Conservation (phyloP, 2,797 vertebrate genomes). For the Tenualosa thibaudeaui region DNA sequence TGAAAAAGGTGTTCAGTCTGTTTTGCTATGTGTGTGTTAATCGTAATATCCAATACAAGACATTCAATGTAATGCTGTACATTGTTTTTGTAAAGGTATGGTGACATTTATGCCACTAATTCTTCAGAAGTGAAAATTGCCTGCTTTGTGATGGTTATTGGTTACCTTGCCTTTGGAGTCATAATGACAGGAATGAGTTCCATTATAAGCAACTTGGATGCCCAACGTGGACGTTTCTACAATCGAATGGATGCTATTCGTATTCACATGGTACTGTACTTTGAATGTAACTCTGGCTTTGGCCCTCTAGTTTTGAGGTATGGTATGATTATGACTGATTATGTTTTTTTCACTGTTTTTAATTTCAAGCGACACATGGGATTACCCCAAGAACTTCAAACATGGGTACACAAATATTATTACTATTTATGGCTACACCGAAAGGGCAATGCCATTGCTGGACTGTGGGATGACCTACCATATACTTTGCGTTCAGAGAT, state of each 20-base stretch:
- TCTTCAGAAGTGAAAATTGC: constrained; percentile 26
- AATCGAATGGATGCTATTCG: constrained; percentile 41
- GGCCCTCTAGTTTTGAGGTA: background rate
- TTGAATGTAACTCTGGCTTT: constrained; percentile 1
- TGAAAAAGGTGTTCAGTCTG: too few relatives aligned
- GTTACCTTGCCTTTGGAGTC: constrained; percentile 39
- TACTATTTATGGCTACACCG: constrained; percentile 42
- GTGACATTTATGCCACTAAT: constrained; percentile 43
- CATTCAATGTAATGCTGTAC: background rate
- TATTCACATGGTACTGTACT: constrained; percentile 40
- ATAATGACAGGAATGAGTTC: constrained; percentile 47
- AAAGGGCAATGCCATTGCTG: constrained; percentile 33
- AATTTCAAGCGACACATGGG: constrained; percentile 39
- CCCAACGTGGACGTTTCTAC: constrained; percentile 45
- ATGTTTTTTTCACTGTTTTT: background rate
- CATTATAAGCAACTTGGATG: constrained; percentile 41
- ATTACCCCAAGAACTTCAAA: constrained; percentile 40
- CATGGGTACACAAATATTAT: constrained; percentile 41
- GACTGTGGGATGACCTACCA: constrained; percentile 44
- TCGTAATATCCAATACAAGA: background rate
- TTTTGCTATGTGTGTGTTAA: background rate
- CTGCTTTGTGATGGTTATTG: constrained; percentile 37
- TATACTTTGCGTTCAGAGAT: constrained; percentile 39
- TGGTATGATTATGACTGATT: background rate
- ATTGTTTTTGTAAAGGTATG: constrained; percentile 36